These are phyloP conservation scores for Labeo catla DNA, from an alignment of 2,113 vertebrate species.

Conservation along the genomic window DNA sequence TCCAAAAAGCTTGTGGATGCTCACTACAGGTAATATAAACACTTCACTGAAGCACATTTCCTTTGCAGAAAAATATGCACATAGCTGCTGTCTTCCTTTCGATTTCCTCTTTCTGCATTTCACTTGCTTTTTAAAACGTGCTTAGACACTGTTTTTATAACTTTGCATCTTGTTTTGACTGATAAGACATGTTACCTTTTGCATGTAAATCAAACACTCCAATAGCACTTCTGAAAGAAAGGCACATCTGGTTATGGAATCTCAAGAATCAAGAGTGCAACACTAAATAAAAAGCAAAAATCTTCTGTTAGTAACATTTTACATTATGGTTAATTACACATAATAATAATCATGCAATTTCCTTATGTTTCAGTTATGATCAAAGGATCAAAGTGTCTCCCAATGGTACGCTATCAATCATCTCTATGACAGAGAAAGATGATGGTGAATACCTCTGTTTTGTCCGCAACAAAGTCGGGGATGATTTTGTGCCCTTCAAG, in stretches of 20 bases:
- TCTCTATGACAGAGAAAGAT: constrained; percentile 83
- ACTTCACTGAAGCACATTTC: not conserved
- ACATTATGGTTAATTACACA: not conserved
- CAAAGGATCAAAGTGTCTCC: constrained; percentile 80
- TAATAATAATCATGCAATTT: not conserved
- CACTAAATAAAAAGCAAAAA: not conserved
- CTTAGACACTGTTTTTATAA: not conserved
- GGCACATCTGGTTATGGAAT: not conserved
- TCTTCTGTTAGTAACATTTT: not conserved
- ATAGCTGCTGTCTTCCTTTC: not conserved
- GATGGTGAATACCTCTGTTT: constrained; percentile 89
- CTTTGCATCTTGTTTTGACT: not conserved
- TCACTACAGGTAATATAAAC: constrained; percentile 82
- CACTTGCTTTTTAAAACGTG: not conserved
- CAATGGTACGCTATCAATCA: constrained; percentile 86
- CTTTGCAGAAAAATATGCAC: constrained; percentile 3
- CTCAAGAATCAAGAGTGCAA: not conserved
- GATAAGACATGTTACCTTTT: not conserved
- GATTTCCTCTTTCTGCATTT: not conserved
- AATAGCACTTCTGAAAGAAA: not conserved
- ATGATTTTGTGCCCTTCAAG: constrained; percentile 81
- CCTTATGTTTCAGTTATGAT: constrained; percentile 76
- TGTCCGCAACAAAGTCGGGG: constrained; percentile 86
- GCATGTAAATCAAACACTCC: not conserved
- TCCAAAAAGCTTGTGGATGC: constrained; percentile 86